These are phyloP conservation scores for Phyllotreta cruciferae DNA, from an alignment of 2,888 invertebrate genomes.

Conservation along the genomic window DNA sequence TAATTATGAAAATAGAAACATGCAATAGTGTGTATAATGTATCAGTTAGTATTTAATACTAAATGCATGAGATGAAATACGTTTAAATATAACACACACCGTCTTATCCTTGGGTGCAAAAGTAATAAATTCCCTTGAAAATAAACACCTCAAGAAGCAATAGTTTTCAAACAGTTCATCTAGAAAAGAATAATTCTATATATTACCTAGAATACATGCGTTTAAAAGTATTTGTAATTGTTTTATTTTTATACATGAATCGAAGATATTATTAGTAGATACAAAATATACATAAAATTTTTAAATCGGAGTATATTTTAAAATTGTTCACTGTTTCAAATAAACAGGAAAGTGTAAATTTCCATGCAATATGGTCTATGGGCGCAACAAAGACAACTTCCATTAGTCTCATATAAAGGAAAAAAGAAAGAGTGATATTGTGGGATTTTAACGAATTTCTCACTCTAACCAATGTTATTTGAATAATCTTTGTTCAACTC, in stretches of 20 bases:
- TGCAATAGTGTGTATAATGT: not conserved
- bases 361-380: no score
- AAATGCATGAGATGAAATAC: conserved; percentile 6
- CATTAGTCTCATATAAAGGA: no score
- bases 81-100: conserved; percentile 57
- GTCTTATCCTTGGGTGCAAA: conserved; percentile 58
- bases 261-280: no score
- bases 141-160: conserved; percentile 62
- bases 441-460: no score
- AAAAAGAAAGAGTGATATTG: no score
- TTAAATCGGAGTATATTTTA: no score
- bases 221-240: not conserved
- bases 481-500: no score
- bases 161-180: conserved; percentile 63
- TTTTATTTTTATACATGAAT: conserved; percentile 1
- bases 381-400: no score
- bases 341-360: no score
- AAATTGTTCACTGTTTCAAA: no score
- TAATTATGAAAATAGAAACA: conserved; percentile 11
- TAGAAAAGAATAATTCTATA: conserved; percentile 54
- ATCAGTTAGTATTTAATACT: not conserved
- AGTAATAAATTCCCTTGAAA: conserved; percentile 72
- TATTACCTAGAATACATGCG: conserved; percentile 4
- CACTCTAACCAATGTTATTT: no score
- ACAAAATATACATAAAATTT: no score